Base-by-base conservation (phyloP, 2,797 vertebrate genomes). In the Malurus splendens region DNA sequence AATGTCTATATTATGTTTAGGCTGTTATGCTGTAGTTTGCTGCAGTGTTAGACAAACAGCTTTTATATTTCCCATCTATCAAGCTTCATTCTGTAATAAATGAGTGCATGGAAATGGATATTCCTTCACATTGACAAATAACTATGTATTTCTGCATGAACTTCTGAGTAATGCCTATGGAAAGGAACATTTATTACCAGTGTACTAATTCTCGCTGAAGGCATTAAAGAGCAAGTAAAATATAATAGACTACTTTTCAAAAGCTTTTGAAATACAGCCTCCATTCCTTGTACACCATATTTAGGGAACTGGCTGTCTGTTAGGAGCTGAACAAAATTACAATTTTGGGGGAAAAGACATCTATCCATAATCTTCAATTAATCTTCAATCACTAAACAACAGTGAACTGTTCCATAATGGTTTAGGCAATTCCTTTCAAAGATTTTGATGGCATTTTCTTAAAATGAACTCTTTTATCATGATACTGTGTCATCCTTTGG, bases 81-180 rank as follows among this genome's bases (percentile, higher is more conserved):
- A 79, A 81, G 33, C 68, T 89, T 93, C 39, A 70, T 91, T 87
- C 93, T 86, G 45, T 61, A 68, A 66, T 85, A 90, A 91, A 52
- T 70, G 66, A 81, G 44, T 90, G 85, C 94, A 95, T 95, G 92
- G 62, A 90, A 89, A 61, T 75, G 60, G 59, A 73, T 33, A 83
- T 81, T 32, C 60, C 71, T 90, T 85, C 44, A 67, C n/a, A 22
- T 48, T 83, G 66, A 82, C 52, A 79, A 77, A 72, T 76, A 84
- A 62, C 70, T 6, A 9, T 83, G 14, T 61, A 50, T 90, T 92
- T 87, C 74, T 94, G 89, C 93, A 93, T 94, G 89, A 92, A 87
- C 23, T 87, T 86, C 70, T 82, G 52, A 89, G 48, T 83, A 76
- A 86, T 78, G 60, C 50, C n/a, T 87, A 30, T 41, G 24, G 70